Evolutionary conservation across 2,797 vertebrate genomes (phyloP), one percentile per base, ranked within the genome.

Genomic region (Leptatherina wallacei): DNA sequence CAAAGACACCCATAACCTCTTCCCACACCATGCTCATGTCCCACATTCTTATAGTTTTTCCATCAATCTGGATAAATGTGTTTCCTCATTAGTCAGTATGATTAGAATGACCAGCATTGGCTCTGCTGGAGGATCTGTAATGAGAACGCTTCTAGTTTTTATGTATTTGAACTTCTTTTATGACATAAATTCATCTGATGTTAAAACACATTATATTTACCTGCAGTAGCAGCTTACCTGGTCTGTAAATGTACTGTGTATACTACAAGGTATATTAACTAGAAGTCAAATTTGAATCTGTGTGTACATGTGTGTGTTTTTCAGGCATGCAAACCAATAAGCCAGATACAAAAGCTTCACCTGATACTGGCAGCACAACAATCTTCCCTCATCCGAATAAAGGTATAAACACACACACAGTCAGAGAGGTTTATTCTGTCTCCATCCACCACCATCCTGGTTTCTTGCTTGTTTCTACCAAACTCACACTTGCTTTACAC

Each of bases 321-420:
- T 80, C 93, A 99, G 98, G 98, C 89, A 90, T 90, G 33, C 92
- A 93, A 11, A 91, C 83, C 54, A 87, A 77, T 18, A 87, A 84
- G 0, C 90, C 90, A 18, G 72, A 11, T 35, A 93, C 93, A 65
- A 95, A 95, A 72, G 91, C 94, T 63, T 81, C 87, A 2, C 94
- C 94, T 61, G 93, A 95, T 4, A 92, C 93, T 1, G 95, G 95
- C 55, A 98, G 96, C 91, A 97, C 97, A 16, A 95, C 95, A 6
- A 93, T 96, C 0, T 95, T 96, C 72, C 96, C 96, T 77, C 95
- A 96, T 1, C 90, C 92, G 69, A 94, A 96, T 69, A 98, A 97
- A 97, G 97, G 98, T 98, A 92, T 71, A 61, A 22, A 65, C 61
- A 65, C 22, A 40, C 47, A 63, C 32, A 64, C n/a, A 32, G 8